Percentiles rank a stretch among this genome's conserved stretches.
Evolutionary conservation across 2,797 vertebrate species (phyloP).

Genomic region (Sebastes trivittatus): DNA sequence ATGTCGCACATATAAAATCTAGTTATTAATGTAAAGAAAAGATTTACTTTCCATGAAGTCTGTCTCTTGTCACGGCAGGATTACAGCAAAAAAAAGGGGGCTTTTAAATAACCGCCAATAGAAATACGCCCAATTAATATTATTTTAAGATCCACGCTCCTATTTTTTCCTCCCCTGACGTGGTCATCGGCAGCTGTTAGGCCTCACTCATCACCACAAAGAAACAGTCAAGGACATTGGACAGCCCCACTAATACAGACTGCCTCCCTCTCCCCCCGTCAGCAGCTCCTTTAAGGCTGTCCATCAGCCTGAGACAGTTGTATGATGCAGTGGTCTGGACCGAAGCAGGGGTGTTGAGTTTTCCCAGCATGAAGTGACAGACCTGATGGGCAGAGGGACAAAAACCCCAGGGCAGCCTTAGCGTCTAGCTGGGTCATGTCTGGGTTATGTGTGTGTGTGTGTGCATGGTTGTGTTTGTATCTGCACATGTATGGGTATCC

Average conservation of each 20-base stretch:
- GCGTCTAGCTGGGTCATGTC: constrained; percentile 64
- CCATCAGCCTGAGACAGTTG: constrained; percentile 43
- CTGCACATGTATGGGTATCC: not conserved
- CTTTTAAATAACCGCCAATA: constrained; percentile 17
- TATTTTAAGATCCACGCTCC: constrained; percentile 26
- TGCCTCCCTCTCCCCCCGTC: constrained; percentile 15
- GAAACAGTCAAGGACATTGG: constrained; percentile 42
- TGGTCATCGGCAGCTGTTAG: constrained; percentile 37
- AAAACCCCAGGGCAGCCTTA: constrained; percentile 19
- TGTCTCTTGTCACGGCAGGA: constrained; percentile 9
- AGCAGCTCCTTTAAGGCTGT: constrained; percentile 43
- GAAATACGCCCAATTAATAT: constrained; percentile 5
- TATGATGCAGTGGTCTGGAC: constrained; percentile 50
- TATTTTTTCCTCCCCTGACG: constrained; percentile 1
- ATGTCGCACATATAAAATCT: constrained; percentile 1
- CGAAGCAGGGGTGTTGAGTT: constrained; percentile 38
- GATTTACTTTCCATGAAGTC: not conserved
- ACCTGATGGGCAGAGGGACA: constrained; percentile 57
- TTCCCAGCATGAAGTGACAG: constrained; percentile 43
- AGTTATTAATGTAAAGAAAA: constrained; percentile 9
- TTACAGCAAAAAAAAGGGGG: not conserved
- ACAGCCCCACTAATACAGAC: constrained; percentile 19
- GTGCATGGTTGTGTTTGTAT: constrained; percentile 2
- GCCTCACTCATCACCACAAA: constrained; percentile 52
- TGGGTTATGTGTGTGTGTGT: constrained; percentile 35